Base-by-base conservation (phyloP, 1,140 invertebrate genomes). In the Cotesia glomerata region DNA sequence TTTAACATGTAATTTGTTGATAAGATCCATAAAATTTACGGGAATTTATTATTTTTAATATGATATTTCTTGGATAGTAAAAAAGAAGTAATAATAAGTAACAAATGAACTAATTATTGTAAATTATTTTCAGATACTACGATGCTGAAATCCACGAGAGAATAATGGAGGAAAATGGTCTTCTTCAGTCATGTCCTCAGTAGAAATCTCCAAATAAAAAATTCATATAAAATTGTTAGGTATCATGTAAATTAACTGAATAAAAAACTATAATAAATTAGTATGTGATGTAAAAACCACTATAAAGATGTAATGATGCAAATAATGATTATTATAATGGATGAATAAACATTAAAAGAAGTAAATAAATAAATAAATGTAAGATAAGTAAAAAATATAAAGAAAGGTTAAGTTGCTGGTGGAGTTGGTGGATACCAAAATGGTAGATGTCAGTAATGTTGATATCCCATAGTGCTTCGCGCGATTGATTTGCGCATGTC, bases 401-500 rank as follows among this genome's bases (percentile, higher is more conserved):
- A 62, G 49, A 59, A 32, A 70, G 59, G 32, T 52, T 56, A 71
- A 68, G 71, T 75, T 72, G 75, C 76, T 76, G 79, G 49, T 59
- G 54, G 65, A 74, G 75, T 77, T 76, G 79, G 49, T 59, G 54
- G 65, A 74, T 74, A 59, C 36, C 52, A 58, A 61, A 69, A 79
- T 80, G 74, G 78, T 77, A 84, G 84, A 81, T 84, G 83, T 80
- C 83, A 79, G 77, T 75, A 32, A 13, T 76, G 74, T 5, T 32
- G 26, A 72, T 52, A 82, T 79, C 82, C 86, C 83, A 87, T 73
- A 76, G 77, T 87, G 82, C 86, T 80, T 78, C 82, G 86, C 86
- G 85, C 83, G 82, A 88, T 89, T 88, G 87, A 88, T 88, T 87
- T 88, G 89, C 89, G 89, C 90, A 91, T 90, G 91, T 90, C 89